phyloP scores from a whole-genome alignment of 2,888 invertebrate genomes.

The Darwinula stevensoni region DNA sequence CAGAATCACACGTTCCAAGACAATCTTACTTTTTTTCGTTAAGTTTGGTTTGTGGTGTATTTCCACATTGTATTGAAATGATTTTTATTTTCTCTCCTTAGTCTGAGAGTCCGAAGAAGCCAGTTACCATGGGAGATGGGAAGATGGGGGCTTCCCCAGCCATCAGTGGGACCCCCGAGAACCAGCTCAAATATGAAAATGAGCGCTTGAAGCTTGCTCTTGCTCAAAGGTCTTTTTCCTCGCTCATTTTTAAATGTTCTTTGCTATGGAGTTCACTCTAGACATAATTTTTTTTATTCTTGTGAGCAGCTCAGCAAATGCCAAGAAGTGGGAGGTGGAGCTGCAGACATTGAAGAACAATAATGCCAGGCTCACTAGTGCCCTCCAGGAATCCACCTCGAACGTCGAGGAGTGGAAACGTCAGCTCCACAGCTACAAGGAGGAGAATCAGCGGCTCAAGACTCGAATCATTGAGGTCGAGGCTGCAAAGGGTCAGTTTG shows the following conservation, averaged over 20 bases:
- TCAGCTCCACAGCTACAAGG: slow-evolving; percentile 49
- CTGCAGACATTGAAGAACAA: slow-evolving; percentile 81
- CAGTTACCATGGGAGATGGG: not conserved
- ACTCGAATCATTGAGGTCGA: slow-evolving; percentile 12
- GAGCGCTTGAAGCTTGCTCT: slow-evolving; percentile 79
- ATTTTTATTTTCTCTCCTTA: not conserved
- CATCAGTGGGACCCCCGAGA: slow-evolving; percentile 29
- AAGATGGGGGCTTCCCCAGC: too few species aligned
- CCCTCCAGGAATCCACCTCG: slow-evolving; percentile 76
- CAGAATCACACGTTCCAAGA: too few species aligned
- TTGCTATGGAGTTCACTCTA: not conserved
- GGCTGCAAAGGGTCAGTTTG: slow-evolving; percentile 11
- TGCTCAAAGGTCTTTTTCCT: slow-evolving; percentile 46
- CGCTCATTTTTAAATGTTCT: not conserved
- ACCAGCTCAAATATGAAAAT: slow-evolving; percentile 86
- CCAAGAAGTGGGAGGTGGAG: slow-evolving; percentile 96
- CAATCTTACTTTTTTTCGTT: too few species aligned
- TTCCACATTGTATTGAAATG: too few species aligned
- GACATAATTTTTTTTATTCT: not conserved
- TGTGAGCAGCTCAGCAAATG: slow-evolving; percentile 57
- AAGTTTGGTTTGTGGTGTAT: too few species aligned
- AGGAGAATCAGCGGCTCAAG: slow-evolving; percentile 59
- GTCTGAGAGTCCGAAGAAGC: slow-evolving; percentile 32
- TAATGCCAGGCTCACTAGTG: slow-evolving; percentile 75
- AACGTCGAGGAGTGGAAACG: slow-evolving; percentile 97